Percentiles rank a stretch among this genome's conserved stretches.
These are phyloP conservation scores for Varanus salvator DNA, from an alignment of 2,113 vertebrate species.

Conservation along the genomic window DNA sequence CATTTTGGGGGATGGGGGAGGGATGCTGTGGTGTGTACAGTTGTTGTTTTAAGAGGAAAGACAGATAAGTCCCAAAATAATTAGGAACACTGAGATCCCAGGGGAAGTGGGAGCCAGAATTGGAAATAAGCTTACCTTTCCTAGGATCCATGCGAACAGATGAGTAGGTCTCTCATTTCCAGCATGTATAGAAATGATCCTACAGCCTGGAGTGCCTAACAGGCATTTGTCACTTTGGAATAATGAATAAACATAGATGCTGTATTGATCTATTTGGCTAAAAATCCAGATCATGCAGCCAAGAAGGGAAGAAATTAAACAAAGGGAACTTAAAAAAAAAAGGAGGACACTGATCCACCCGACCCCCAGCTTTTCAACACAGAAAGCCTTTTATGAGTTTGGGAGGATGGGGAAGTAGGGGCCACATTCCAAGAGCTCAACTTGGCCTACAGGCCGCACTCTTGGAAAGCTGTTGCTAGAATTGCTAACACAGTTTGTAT, in stretches of 20 bases:
- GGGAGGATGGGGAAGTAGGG: not conserved
- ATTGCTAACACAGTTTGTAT: not conserved
- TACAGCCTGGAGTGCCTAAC: not conserved
- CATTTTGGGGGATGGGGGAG: no score
- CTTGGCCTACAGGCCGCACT: not conserved
- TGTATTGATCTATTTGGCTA: not conserved
- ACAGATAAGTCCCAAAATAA: no score
- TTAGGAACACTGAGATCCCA: not conserved
- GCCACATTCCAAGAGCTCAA: not conserved
- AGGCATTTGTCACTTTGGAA: not conserved
- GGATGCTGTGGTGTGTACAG: no score
- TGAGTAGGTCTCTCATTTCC: not conserved
- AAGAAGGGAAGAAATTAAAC: not conserved
- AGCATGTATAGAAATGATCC: not conserved
- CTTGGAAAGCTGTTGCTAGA: not conserved
- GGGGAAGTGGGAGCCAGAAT: not conserved
- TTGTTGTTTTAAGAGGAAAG: no score
- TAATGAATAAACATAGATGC: not conserved
- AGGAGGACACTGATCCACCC: not conserved
- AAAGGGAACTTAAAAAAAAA: not conserved
- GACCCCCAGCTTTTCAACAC: not conserved
- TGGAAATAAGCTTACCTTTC: not conserved
- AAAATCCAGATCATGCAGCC: not conserved
- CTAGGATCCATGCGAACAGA: not conserved
- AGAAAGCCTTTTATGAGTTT: not conserved